Base-by-base conservation (phyloP, 2,797 vertebrate species). In the Clarias platycephalus region DNA sequence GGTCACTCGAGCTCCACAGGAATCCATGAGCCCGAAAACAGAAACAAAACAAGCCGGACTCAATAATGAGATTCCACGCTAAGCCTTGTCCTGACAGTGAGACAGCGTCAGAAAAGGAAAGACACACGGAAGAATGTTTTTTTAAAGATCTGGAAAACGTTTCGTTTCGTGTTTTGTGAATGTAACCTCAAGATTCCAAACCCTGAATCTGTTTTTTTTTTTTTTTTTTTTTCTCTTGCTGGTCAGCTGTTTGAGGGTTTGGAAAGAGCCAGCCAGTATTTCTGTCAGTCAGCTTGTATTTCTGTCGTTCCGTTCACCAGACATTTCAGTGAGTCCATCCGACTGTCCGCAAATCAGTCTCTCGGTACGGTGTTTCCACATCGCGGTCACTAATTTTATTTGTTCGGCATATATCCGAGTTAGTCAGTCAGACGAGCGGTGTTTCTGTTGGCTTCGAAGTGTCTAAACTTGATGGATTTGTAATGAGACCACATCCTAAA, bases 21-120 rank as follows among this genome's bases (percentile, higher is more conserved):
- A 83, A 79, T 28, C 82, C 20, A 6, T 77, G 44, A 89, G 91
- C 91, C 92, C 93, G 93, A 93, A 93, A 93, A 93, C 90, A 91
- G 89, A 89, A 90, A 91, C 91, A 90, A 94, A 93, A 91, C 88
- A 93, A 93, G 92, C 87, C 86, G 62, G 86, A 86, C 87, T 84
- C 89, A 40, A 40, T 80, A 81, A 92, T 86, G 88, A 89, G 88
- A 87, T 88, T 71, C 89, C 83, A 34, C 89, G 89, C 53, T 58
- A 88, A 71, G 40, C 34, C 83, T 88, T 71, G 87, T 89, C 93
- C 80, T 91, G 92, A 90, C 89, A 86, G 87, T 82, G 85, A 34
- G 82, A 70, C 37, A 24, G 55, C 8, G 1, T 55, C 22, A n/a
- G 44, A 34, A 31, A 34, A 63, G 71, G 40, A 62, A 77, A 57